These are phyloP conservation scores for Cryptus viduatorius DNA, from an alignment of 2,888 invertebrate species.

Conservation along the genomic window DNA sequence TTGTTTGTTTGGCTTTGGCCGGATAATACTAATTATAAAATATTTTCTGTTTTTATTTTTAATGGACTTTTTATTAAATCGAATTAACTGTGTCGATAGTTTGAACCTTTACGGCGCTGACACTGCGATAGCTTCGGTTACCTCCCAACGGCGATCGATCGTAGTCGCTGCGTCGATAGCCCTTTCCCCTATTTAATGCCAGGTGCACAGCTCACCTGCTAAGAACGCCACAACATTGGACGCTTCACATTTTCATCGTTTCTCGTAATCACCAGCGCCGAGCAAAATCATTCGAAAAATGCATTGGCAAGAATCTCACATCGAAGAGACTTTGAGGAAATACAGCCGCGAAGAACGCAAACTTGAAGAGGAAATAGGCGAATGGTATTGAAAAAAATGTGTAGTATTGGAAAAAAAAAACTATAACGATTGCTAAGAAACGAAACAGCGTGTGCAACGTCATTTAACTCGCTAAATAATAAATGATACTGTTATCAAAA, in stretches of 20 bases:
- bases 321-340: conserved; percentile 37
- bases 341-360: conserved; percentile 69
- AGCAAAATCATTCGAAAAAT: conserved; percentile 44
- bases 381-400: no score
- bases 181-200: conserved; percentile 6
- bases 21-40: conserved; percentile 28
- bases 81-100: not conserved
- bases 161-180: not conserved
- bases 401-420: no score
- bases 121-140: not conserved
- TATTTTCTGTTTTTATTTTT: conserved; percentile 32
- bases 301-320: conserved; percentile 21
- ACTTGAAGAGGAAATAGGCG: conserved; percentile 70
- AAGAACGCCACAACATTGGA: not conserved
- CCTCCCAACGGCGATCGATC: conserved; percentile 16
- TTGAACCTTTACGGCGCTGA: not conserved
- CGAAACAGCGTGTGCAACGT: no score
- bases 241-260: not conserved
- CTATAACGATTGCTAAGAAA: not conserved
- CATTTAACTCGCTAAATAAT: no score
- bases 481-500: no score
- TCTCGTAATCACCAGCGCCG: not conserved
- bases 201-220: conserved; percentile 19
- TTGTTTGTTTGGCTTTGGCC: not conserved
- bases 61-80: not conserved